Evolutionary conservation across 2,113 vertebrate genomes (phyloP), one percentile per base, ranked within the genome.

Genomic region (Bos indicus): DNA sequence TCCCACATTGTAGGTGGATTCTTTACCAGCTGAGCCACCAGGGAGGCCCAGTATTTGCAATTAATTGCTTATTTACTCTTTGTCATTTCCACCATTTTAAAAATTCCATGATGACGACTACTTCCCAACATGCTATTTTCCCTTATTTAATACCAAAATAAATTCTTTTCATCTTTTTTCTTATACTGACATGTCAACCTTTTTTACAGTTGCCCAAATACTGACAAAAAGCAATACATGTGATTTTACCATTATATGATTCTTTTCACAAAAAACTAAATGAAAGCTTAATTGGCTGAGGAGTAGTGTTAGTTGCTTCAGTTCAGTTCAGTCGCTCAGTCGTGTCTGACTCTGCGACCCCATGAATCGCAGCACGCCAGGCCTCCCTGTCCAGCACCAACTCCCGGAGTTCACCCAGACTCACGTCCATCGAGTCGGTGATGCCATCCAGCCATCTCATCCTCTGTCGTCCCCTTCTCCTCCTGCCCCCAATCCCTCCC

Each of bases 201-300:
- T 89, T 92, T 81, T 85, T 80, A 57, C 67, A 25, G 90, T 48
- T 88, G 43, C 25, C n/a, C 36, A 92, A 95, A 91, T 28, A 81
- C 23, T 90, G 54, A 87, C 28, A 85, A 62, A 57, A 28, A 93
- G 19, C 88, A 95, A 90, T 40, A 59, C 2, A 56, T 10, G 64
- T 28, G 78, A 81, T 67, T 96, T 94, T 51, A 92, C 3, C n/a
- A 95, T 5, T 86, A 71, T 67, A 43, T 9, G 4, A 33, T 36
- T 81, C 59, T 78, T 28, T 21, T 56, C 36, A 56, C 15, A 78
- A 54, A 84, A 89, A 85, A 40, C 25, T 67, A 91, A 94, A 78
- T 17, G 23, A 40, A n/a, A 59, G 14, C 6, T 91, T 77, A 92
- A 86, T 0, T 94, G 48, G 28, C 30, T 87, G 43, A 82, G 9